A percentile compares a stretch with the other conserved stretches of the same genome.
phyloP scores from a whole-genome alignment of 2,888 invertebrate species.

The Lasioglossum lativentre region DNA sequence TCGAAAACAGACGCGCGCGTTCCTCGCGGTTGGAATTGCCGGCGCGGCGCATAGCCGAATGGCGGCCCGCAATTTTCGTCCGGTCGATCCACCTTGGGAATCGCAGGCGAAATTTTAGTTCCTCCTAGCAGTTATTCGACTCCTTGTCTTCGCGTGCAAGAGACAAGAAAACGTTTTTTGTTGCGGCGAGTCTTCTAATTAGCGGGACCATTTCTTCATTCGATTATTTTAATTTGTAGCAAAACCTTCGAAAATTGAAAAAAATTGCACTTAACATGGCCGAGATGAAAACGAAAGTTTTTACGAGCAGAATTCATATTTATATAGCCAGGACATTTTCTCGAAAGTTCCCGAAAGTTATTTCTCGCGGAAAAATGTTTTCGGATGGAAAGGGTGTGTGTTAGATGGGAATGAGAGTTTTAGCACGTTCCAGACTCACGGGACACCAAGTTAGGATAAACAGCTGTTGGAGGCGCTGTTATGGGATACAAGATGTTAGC shows the following conservation, averaged over 20 bases:
- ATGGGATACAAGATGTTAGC: neutral
- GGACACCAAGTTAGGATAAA: neutral
- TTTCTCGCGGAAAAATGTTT: neutral
- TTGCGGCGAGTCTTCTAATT: neutral
- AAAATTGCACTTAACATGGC: neutral
- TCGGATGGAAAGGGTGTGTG: neutral
- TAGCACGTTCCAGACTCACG: neutral
- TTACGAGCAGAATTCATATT: neutral
- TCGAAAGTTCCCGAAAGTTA: neutral
- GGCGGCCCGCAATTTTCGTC: neutral
- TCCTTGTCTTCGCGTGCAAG: neutral
- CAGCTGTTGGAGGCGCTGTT: neutral
- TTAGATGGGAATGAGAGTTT: neutral
- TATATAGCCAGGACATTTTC: neutral
- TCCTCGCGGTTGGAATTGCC: constrained; percentile 36
- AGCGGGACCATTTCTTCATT: neutral
- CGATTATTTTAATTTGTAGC: neutral
- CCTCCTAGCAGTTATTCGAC: neutral
- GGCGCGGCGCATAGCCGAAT: neutral
- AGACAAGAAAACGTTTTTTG: neutral
- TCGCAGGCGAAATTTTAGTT: constrained; percentile 9
- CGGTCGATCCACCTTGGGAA: neutral
- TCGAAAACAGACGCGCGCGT: constrained; percentile 39
- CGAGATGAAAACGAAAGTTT: neutral
- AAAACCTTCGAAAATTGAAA: neutral